Conservation (phyloP, 2,113 vertebrate species). For the Oryzias woworae region DNA sequence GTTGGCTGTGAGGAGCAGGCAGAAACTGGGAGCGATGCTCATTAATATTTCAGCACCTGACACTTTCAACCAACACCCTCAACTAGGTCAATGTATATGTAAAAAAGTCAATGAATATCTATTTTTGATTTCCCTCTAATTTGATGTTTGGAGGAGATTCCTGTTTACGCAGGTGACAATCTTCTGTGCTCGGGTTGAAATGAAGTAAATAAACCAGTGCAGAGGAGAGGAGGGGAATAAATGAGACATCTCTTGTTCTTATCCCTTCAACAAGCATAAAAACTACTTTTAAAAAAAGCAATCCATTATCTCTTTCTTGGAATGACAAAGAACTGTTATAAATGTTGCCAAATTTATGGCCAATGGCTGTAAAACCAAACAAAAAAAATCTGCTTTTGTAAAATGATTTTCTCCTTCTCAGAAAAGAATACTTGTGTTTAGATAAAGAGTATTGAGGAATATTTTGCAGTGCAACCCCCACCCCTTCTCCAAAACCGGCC, state of each 20-base stretch:
- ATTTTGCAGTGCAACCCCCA: neutral
- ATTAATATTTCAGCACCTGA: slow-evolving; percentile 84
- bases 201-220: slow-evolving; percentile 43
- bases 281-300: slow-evolving; percentile 1
- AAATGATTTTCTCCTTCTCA: neutral
- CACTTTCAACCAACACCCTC: slow-evolving; percentile 80
- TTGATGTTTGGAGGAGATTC: slow-evolving; percentile 63
- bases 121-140: slow-evolving; percentile 72
- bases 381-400: neutral
- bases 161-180: slow-evolving; percentile 68
- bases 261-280: neutral
- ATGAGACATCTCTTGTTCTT: neutral
- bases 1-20: slow-evolving; percentile 80
- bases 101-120: slow-evolving; percentile 76
- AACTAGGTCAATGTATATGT: slow-evolving; percentile 86
- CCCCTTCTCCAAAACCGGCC: too few relatives aligned
- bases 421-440: neutral
- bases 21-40: slow-evolving; percentile 79
- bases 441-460: slow-evolving; percentile 1
- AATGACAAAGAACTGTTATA: slow-evolving; percentile 1
- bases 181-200: slow-evolving; percentile 44
- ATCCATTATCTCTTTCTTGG: neutral
- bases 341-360: neutral
- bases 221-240: slow-evolving; percentile 3
- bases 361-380: neutral